These are phyloP conservation scores for Mola mola DNA, from an alignment of 2,113 vertebrate genomes.

Conservation along the genomic window DNA sequence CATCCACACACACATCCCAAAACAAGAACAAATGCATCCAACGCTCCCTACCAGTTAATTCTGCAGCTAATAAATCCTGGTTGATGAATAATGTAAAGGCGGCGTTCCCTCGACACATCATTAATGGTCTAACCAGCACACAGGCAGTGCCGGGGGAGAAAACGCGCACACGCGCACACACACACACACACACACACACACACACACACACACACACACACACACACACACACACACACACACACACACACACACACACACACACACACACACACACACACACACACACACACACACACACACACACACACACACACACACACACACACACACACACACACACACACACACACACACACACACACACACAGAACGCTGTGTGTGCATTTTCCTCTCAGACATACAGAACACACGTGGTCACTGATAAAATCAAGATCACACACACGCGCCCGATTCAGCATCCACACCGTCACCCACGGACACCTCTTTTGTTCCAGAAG, in stretches of 20 bases:
- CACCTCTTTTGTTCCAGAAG: too few species aligned
- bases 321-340: slow-evolving; percentile 2
- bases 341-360: not conserved
- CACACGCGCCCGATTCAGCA: too few species aligned
- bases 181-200: not conserved
- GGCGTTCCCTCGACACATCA: slow-evolving; percentile 65
- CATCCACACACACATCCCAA: slow-evolving; percentile 48
- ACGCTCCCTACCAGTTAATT: slow-evolving; percentile 56
- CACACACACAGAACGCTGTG: not conserved
- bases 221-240: not conserved
- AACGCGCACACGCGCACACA: not conserved
- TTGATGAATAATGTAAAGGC: slow-evolving; percentile 75
- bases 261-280: slow-evolving; percentile 8
- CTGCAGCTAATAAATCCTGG: slow-evolving; percentile 69
- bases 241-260: slow-evolving; percentile 7
- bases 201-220: not conserved
- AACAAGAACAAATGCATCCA: slow-evolving; percentile 47
- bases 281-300: not conserved
- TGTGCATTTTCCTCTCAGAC: too few species aligned
- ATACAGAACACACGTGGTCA: too few species aligned
- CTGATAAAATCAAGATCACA: too few species aligned
- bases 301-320: not conserved
- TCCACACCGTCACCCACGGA: too few species aligned
- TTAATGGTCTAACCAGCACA: slow-evolving; percentile 72
- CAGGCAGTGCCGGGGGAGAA: slow-evolving; percentile 29